Conservation (phyloP, 2,113 vertebrate genomes). For the Cyrtonyx montezumae region DNA sequence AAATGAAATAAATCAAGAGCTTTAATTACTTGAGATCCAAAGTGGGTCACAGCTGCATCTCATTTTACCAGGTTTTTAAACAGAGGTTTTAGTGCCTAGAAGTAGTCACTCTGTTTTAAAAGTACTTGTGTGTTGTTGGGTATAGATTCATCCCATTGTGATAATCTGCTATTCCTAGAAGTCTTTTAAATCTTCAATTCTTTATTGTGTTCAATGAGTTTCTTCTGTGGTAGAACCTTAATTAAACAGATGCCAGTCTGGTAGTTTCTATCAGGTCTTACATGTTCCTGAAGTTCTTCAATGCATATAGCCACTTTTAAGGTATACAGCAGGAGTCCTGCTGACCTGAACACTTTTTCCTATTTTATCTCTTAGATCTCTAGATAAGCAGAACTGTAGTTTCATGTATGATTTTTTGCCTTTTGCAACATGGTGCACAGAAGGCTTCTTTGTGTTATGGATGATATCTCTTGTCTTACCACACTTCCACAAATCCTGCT, state of each 20-base stretch:
- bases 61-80: background rate
- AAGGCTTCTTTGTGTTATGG: background rate
- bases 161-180: background rate
- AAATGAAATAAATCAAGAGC: background rate
- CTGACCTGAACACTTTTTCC: background rate
- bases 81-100: rapidly evolving
- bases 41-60: background rate
- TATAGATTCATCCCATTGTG: background rate
- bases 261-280: background rate
- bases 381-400: background rate
- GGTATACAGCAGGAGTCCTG: background rate
- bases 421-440: background rate
- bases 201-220: background rate
- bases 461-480: background rate
- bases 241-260: background rate
- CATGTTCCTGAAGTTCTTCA: background rate
- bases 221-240: background rate
- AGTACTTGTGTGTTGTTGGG: background rate
- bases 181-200: background rate
- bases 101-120: background rate
- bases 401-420: background rate
- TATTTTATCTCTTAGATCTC: background rate
- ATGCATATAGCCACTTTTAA: background rate
- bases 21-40: background rate
- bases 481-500: background rate